Conservation (phyloP, 2,113 vertebrate species). For the Pagrus major region DNA sequence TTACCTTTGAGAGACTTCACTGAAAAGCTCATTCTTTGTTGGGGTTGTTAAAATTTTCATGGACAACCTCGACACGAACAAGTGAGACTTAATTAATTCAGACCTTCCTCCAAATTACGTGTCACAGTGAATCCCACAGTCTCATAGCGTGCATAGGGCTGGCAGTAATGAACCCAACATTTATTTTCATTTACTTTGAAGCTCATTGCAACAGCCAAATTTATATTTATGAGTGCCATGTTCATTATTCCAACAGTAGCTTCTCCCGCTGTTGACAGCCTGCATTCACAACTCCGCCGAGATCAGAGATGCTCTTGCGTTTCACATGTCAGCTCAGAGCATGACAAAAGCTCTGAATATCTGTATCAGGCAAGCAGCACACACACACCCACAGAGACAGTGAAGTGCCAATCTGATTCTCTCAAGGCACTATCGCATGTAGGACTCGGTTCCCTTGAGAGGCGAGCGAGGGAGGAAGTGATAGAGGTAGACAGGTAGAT, state of each 20-base stretch:
- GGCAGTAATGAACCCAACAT: background rate
- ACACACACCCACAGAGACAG: slow-evolving; percentile 35
- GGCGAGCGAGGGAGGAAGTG: slow-evolving; percentile 16
- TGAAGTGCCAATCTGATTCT: slow-evolving; percentile 51
- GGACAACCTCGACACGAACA: background rate
- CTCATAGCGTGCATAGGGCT: background rate
- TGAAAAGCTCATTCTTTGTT: background rate
- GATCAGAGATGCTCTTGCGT: slow-evolving; percentile 32
- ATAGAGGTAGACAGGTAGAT: slow-evolving; percentile 43
- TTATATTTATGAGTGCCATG: slow-evolving; percentile 7
- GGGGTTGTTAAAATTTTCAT: background rate
- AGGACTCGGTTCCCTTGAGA: slow-evolving; percentile 42
- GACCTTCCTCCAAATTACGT: slow-evolving; percentile 2
- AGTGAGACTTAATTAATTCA: slow-evolving; percentile 35
- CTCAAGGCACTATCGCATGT: slow-evolving; percentile 47
- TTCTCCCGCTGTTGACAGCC: slow-evolving; percentile 22
- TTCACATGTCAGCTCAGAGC: slow-evolving; percentile 32
- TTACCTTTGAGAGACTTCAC: background rate
- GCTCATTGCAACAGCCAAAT: slow-evolving; percentile 6
- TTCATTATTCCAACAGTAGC: slow-evolving; percentile 20
- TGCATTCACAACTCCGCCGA: slow-evolving; percentile 17
- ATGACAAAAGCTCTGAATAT: slow-evolving; percentile 41
- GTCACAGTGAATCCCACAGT: slow-evolving; percentile 14
- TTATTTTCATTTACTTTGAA: slow-evolving; percentile 43
- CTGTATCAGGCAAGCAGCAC: slow-evolving; percentile 6